Evolutionary conservation across 2,888 invertebrate genomes (phyloP).

Genomic region (Autographa pulchrina): DNA sequence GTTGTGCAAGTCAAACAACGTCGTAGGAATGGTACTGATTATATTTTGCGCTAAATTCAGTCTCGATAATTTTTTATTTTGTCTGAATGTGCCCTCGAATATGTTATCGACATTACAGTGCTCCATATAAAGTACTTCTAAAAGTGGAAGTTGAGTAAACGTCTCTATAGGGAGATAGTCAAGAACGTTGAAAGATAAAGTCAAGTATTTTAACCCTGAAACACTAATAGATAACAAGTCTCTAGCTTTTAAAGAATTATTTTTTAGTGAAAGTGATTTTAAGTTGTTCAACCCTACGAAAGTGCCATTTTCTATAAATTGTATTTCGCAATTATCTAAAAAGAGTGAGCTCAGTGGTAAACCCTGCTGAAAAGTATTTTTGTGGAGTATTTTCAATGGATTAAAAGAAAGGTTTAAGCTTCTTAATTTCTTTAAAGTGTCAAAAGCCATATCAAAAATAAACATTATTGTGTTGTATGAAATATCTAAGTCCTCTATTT

Average conservation of each 20-base stretch:
- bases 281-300: conserved; percentile 94
- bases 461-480: conserved; percentile 92
- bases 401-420: conserved; percentile 95
- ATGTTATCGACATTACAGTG: conserved; percentile 92
- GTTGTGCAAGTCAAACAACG: conserved; percentile 91
- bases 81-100: conserved; percentile 92
- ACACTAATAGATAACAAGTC: conserved; percentile 93
- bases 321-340: conserved; percentile 93
- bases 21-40: conserved; percentile 90
- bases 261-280: conserved; percentile 93
- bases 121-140: conserved; percentile 93
- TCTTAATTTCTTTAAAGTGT: conserved; percentile 93
- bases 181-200: conserved; percentile 94
- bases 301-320: conserved; percentile 92
- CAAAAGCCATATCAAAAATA: conserved; percentile 93
- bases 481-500: conserved; percentile 94
- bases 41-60: conserved; percentile 93
- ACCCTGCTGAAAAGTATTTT: conserved; percentile 93
- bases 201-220: conserved; percentile 92
- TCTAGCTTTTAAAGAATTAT: conserved; percentile 92
- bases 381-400: conserved; percentile 92
- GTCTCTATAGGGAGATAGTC: conserved; percentile 92
- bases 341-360: conserved; percentile 93
- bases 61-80: conserved; percentile 93
- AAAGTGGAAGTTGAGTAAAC: conserved; percentile 93